phyloP scores from a whole-genome alignment of 1,140 invertebrate species.

The Contarinia nasturtii region DNA sequence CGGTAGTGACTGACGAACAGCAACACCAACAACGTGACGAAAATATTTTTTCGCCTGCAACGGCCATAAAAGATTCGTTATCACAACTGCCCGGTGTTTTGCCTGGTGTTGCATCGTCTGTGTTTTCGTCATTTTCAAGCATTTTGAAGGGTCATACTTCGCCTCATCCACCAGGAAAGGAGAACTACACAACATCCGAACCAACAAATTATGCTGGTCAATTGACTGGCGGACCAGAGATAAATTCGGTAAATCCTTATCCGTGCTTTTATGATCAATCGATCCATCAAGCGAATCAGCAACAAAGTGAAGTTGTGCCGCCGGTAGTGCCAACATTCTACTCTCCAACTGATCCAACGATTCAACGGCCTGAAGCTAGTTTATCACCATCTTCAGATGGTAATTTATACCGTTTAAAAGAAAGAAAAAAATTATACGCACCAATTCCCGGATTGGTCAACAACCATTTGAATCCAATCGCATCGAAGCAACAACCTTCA shows the following conservation, averaged over 20 bases:
- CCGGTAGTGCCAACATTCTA: conserved; percentile 19
- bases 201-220: neutral
- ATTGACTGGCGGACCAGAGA: neutral
- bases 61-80: conserved; percentile 32
- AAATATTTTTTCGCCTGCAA: conserved; percentile 18
- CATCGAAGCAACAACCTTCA: neutral
- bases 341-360: conserved; percentile 13
- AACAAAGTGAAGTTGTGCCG: neutral
- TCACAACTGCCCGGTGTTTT: conserved; percentile 26
- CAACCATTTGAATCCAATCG: conserved; percentile 7
- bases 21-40: conserved; percentile 10
- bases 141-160: conserved; percentile 15
- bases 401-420: conserved; percentile 28
- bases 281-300: neutral
- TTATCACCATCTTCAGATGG: conserved; percentile 14
- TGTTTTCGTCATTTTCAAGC: conserved; percentile 34
- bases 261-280: neutral
- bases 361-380: neutral
- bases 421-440: conserved; percentile 33
- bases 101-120: conserved; percentile 33
- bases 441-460: conserved; percentile 31
- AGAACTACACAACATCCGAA: neutral
- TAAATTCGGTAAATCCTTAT: neutral
- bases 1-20: conserved; percentile 9
- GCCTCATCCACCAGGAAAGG: conserved; percentile 8